Percentiles rank a stretch among this genome's conserved stretches.
These are phyloP conservation scores for Ligdia adustata DNA, from an alignment of 2,888 invertebrate genomes.

Conservation along the genomic window DNA sequence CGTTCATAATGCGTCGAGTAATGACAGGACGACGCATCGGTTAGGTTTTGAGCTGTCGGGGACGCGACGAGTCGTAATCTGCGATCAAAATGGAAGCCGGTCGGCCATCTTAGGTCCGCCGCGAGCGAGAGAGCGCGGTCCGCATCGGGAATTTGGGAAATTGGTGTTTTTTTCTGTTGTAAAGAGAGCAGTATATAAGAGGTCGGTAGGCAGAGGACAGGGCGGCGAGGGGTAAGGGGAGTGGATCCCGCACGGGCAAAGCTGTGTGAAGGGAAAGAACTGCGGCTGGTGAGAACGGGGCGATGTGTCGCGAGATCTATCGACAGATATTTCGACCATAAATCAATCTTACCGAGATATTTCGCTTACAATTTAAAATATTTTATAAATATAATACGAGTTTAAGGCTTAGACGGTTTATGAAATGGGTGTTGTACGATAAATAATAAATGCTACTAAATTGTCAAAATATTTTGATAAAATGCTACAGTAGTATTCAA, in stretches of 20 bases:
- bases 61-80: slow-evolving; percentile 75
- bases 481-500: too few relatives aligned
- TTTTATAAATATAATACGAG: too few relatives aligned
- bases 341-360: slow-evolving; percentile 37
- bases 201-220: slow-evolving; percentile 78
- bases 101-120: slow-evolving; percentile 80
- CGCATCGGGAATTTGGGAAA: slow-evolving; percentile 82
- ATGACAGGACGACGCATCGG: slow-evolving; percentile 63
- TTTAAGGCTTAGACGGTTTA: too few relatives aligned
- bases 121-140: slow-evolving; percentile 78
- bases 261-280: slow-evolving; percentile 83
- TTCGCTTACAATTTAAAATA: slow-evolving; percentile 15
- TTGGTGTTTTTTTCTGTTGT: slow-evolving; percentile 82
- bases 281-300: slow-evolving; percentile 51
- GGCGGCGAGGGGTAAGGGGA: slow-evolving; percentile 57
- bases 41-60: slow-evolving; percentile 77
- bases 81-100: slow-evolving; percentile 82
- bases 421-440: too few relatives aligned
- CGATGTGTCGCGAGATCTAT: slow-evolving; percentile 49
- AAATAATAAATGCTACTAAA: too few relatives aligned
- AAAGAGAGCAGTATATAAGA: slow-evolving; percentile 83
- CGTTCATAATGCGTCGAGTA: slow-evolving; percentile 64
- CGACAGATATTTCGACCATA: slow-evolving; percentile 51
- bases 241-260: slow-evolving; percentile 74
- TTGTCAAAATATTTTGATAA: too few relatives aligned